Evolutionary conservation across 2,113 vertebrate species (phyloP).

Genomic region (Monopterus albus): DNA sequence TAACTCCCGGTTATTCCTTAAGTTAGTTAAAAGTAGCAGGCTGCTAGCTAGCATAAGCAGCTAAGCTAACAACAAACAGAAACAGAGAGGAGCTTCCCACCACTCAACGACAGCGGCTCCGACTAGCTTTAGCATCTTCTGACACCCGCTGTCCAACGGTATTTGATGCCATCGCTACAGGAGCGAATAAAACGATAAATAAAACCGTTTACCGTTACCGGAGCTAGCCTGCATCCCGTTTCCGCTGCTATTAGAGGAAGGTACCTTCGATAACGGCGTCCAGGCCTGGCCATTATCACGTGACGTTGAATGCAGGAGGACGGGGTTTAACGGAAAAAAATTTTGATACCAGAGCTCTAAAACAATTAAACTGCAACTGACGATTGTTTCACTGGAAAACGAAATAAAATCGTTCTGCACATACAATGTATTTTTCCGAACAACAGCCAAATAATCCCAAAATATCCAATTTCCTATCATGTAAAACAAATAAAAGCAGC

Average conservation of each 20-base stretch:
- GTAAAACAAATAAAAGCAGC: too few relatives aligned
- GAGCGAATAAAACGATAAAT: neutral
- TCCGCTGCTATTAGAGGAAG: slow-evolving; percentile 7
- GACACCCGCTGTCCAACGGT: neutral
- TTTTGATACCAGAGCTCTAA: too few relatives aligned
- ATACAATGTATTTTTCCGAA: too few relatives aligned
- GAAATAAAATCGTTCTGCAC: too few relatives aligned
- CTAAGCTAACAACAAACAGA: slow-evolving; percentile 42
- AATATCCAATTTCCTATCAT: too few relatives aligned
- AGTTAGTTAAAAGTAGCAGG: neutral
- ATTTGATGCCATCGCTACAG: neutral
- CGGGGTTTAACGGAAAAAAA: slow-evolving; percentile 6
- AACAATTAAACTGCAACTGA: too few relatives aligned
- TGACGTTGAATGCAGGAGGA: slow-evolving; percentile 14
- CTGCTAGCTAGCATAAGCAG: slow-evolving; percentile 25
- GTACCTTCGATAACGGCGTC: neutral
- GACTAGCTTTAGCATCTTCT: neutral
- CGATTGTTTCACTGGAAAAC: too few relatives aligned
- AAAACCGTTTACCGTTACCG: neutral
- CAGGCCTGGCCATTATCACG: neutral
- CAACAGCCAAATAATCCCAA: too few relatives aligned
- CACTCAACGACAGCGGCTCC: neutral
- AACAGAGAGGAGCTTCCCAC: slow-evolving; percentile 8
- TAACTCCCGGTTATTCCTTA: too few relatives aligned
- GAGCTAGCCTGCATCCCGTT: slow-evolving; percentile 29